Percentiles rank a stretch among this genome's conserved stretches.
Conservation (phyloP, 1,140 invertebrate genomes). For the Drosophila punjabiensis region DNA sequence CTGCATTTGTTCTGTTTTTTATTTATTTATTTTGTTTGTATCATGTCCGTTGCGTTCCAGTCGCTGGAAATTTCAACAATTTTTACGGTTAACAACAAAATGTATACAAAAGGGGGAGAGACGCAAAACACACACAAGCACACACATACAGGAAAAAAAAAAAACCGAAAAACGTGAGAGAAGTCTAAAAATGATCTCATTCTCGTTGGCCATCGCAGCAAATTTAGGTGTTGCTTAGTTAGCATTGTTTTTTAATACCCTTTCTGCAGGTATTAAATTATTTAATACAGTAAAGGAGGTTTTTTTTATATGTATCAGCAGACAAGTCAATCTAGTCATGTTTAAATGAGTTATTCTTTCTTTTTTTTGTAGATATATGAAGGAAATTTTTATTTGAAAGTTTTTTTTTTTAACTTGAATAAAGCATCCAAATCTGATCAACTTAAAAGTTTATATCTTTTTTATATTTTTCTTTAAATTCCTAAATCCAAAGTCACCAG, state of each 20-base stretch:
- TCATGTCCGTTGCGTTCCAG: constrained; percentile 32
- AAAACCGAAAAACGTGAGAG: constrained; percentile 28
- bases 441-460: too few relatives aligned
- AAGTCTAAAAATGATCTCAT: constrained; percentile 46
- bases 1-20: constrained; percentile 29
- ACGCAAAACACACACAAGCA: neutral
- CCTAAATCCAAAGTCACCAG: neutral
- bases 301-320: too few relatives aligned
- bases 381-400: too few relatives aligned
- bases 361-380: too few relatives aligned
- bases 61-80: constrained; percentile 36
- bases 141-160: constrained; percentile 11
- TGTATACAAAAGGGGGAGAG: constrained; percentile 36
- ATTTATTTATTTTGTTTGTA: constrained; percentile 22
- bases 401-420: too few relatives aligned
- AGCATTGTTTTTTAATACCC: constrained; percentile 9
- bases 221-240: constrained; percentile 24
- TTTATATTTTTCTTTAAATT: too few relatives aligned
- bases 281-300: rapidly evolving
- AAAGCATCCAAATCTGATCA: too few relatives aligned
- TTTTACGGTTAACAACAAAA: constrained; percentile 44
- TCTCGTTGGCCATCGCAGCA: constrained; percentile 22
- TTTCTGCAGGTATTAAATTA: too few relatives aligned
- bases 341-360: too few relatives aligned
- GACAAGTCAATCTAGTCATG: neutral